phyloP scores from a whole-genome alignment of 2,888 invertebrate species.

The Phalangium opilio region DNA sequence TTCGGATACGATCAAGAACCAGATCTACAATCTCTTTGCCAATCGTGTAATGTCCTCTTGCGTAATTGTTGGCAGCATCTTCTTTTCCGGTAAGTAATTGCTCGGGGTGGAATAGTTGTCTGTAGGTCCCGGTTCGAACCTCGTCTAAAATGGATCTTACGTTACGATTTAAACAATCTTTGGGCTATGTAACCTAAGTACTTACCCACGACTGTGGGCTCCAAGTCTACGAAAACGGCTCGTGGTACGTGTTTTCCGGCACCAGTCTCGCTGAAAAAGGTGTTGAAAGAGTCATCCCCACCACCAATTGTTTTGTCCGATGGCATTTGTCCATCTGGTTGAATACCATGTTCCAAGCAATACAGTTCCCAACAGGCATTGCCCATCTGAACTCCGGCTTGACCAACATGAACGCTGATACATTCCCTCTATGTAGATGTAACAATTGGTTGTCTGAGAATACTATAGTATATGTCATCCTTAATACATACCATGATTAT shows the following conservation, averaged over 20 bases:
- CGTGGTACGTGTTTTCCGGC: conserved; percentile 77
- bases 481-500: too few relatives aligned
- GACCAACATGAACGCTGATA: conserved; percentile 36
- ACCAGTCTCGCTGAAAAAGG: conserved; percentile 50
- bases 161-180: too few relatives aligned
- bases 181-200: too few relatives aligned
- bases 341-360: conserved; percentile 36
- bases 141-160: conserved; percentile 34
- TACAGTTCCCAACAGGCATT: conserved; percentile 29
- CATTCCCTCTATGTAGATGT: conserved; percentile 30
- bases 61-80: conserved; percentile 34
- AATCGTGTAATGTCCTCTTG: conserved; percentile 51
- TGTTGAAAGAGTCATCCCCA: conserved; percentile 39
- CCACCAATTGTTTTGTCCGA: conserved; percentile 76
- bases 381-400: conserved; percentile 35
- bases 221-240: conserved; percentile 70
- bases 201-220: conserved; percentile 60
- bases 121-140: conserved; percentile 34
- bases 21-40: conserved; percentile 55
- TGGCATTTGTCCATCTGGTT: conserved; percentile 68
- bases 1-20: conserved; percentile 42
- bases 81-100: conserved; percentile 32
- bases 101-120: conserved; percentile 29
- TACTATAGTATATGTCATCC: too few relatives aligned
- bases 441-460: too few relatives aligned